phyloP scores from a whole-genome alignment of 2,888 invertebrate genomes.

The Sarcophaga carnaria region DNA sequence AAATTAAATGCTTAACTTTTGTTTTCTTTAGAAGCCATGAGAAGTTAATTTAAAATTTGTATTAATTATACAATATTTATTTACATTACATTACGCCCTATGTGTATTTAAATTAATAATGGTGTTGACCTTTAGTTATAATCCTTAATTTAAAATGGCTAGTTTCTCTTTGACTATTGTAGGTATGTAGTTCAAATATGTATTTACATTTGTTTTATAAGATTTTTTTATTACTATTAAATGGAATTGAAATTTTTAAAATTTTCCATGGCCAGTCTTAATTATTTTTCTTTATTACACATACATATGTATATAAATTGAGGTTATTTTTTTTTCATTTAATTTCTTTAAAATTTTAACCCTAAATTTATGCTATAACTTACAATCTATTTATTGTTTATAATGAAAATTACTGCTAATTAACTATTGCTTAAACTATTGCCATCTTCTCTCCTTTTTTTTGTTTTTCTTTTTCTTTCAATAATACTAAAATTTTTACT shows the following conservation, averaged over 20 bases:
- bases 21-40: no score
- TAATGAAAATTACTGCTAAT: not conserved
- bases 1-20: no score
- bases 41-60: no score
- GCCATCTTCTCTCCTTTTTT: no score
- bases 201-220: not conserved
- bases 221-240: not conserved
- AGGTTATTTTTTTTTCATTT: not conserved
- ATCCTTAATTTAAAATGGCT: not conserved
- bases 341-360: not conserved
- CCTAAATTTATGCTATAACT: slow-evolving; percentile 65
- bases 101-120: not conserved
- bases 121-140: not conserved
- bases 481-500: not conserved
- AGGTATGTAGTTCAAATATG: not conserved
- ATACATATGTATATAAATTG: not conserved
- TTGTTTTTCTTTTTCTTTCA: not conserved
- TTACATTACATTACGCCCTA: not conserved
- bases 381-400: slow-evolving; percentile 21
- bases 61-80: not conserved
- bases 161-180: not conserved
- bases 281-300: slow-evolving; percentile 38
- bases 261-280: slow-evolving; percentile 28
- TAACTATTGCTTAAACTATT: not conserved
- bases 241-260: not conserved